These are phyloP conservation scores for Zingel zingel DNA, from an alignment of 2,113 vertebrate species.

Conservation along the genomic window DNA sequence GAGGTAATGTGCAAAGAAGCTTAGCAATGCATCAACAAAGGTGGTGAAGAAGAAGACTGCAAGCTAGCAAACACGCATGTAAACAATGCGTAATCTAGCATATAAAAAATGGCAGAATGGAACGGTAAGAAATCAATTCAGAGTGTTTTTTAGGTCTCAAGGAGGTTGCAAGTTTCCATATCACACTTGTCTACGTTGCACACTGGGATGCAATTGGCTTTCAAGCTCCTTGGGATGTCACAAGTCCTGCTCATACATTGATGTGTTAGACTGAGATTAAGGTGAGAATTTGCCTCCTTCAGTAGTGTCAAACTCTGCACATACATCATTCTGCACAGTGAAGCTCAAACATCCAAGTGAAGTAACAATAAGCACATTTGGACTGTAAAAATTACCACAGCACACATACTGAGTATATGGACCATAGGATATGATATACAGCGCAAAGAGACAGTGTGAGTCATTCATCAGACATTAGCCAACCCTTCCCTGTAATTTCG, in stretches of 20 bases:
- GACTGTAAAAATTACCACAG: background rate
- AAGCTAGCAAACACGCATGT: too few species aligned
- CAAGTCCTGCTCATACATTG: background rate
- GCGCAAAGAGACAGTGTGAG: conserved; percentile 14
- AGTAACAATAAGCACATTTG: background rate
- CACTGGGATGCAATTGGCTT: background rate
- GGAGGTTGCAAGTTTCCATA: background rate
- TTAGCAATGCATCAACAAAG: background rate
- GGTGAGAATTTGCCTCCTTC: background rate
- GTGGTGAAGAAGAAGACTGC: background rate
- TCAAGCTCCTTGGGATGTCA: background rate
- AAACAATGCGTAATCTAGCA: background rate
- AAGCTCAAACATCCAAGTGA: background rate
- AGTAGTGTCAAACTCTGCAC: background rate
- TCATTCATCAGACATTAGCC: conserved; percentile 31
- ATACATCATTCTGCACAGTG: background rate
- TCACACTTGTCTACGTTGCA: background rate
- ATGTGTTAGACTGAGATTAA: background rate
- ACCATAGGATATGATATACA: background rate
- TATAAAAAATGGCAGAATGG: background rate
- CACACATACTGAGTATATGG: background rate
- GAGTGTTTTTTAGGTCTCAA: background rate
- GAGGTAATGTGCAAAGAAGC: background rate
- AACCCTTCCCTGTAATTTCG: conserved; percentile 32
- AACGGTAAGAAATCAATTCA: background rate